These are phyloP conservation scores for Heloderma charlesbogerti DNA, from an alignment of 2,113 vertebrate species.

Conservation along the genomic window DNA sequence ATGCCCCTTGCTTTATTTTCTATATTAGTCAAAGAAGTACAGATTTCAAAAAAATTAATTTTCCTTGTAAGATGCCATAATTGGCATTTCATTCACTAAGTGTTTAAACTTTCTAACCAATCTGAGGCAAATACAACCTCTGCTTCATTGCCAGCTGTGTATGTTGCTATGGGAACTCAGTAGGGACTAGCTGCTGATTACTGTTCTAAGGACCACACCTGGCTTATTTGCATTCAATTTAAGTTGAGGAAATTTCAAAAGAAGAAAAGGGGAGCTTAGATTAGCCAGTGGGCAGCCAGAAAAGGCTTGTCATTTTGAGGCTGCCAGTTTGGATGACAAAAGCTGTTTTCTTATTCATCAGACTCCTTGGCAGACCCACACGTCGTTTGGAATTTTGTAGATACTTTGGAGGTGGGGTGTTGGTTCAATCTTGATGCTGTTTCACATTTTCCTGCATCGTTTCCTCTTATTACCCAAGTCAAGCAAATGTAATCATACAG, in stretches of 20 bases:
- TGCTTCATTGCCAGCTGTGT: conserved; percentile 70
- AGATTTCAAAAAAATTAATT: conserved; percentile 54
- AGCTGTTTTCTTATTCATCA: conserved; percentile 45
- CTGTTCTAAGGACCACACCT: conserved; percentile 76
- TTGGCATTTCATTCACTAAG: conserved; percentile 65
- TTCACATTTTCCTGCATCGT: conserved; percentile 24
- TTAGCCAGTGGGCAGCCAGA: conserved; percentile 42
- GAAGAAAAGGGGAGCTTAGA: conserved; percentile 59
- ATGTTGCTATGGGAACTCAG: conserved; percentile 75
- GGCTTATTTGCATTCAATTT: conserved; percentile 78
- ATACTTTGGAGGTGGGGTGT: conserved; percentile 24
- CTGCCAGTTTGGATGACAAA: conserved; percentile 50
- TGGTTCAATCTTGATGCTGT: neutral
- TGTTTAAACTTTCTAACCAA: conserved; percentile 70
- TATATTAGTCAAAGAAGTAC: conserved; percentile 57
- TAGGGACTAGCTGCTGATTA: conserved; percentile 66
- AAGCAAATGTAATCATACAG: conserved; percentile 32
- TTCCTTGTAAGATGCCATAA: conserved; percentile 49
- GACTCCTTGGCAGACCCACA: conserved; percentile 28
- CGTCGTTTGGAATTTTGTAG: conserved; percentile 46
- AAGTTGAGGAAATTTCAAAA: conserved; percentile 75
- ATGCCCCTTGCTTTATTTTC: conserved; percentile 59
- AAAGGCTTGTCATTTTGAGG: conserved; percentile 65
- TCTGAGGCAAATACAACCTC: conserved; percentile 58
- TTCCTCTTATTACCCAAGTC: conserved; percentile 40